These are phyloP conservation scores for Listronotus oregonensis DNA, from an alignment of 1,140 invertebrate species.

Conservation along the genomic window DNA sequence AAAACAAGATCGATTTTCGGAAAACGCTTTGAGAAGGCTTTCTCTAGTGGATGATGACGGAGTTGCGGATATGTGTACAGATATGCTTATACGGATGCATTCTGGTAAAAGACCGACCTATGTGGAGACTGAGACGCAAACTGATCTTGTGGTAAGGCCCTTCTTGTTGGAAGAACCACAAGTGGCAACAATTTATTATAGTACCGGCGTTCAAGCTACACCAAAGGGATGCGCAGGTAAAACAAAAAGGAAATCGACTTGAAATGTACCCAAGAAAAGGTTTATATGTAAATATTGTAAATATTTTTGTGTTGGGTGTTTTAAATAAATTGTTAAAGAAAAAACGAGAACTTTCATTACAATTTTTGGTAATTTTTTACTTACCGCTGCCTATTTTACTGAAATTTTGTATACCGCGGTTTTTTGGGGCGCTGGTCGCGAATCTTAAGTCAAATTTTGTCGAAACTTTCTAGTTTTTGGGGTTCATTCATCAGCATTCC, in stretches of 20 bases:
- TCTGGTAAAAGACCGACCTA: conserved; percentile 1
- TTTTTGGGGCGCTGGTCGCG: too few relatives aligned
- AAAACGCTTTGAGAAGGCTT: background rate
- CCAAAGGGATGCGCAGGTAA: background rate
- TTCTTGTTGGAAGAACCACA: conserved; percentile 31
- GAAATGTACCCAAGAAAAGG: background rate
- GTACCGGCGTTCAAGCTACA: conserved; percentile 17
- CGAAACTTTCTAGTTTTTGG: too few relatives aligned
- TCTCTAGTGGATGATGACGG: conserved; percentile 40
- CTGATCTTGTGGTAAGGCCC: conserved; percentile 37
- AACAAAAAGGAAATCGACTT: background rate
- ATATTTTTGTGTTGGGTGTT: too few relatives aligned
- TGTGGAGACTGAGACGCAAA: conserved; percentile 30
- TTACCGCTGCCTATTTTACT: too few relatives aligned
- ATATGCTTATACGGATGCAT: conserved; percentile 22
- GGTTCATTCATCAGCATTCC: too few relatives aligned
- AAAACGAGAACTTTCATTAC: too few relatives aligned
- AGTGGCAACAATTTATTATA: conserved; percentile 25
- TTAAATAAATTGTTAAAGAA: too few relatives aligned
- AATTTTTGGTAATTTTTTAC: too few relatives aligned
- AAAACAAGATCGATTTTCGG: background rate
- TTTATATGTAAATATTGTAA: too few relatives aligned
- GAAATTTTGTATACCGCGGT: too few relatives aligned
- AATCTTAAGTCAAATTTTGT: too few relatives aligned
- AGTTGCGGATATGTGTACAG: conserved; percentile 27